These are phyloP conservation scores for Centropus unirufus DNA, from an alignment of 2,113 vertebrate genomes.

Conservation along the genomic window DNA sequence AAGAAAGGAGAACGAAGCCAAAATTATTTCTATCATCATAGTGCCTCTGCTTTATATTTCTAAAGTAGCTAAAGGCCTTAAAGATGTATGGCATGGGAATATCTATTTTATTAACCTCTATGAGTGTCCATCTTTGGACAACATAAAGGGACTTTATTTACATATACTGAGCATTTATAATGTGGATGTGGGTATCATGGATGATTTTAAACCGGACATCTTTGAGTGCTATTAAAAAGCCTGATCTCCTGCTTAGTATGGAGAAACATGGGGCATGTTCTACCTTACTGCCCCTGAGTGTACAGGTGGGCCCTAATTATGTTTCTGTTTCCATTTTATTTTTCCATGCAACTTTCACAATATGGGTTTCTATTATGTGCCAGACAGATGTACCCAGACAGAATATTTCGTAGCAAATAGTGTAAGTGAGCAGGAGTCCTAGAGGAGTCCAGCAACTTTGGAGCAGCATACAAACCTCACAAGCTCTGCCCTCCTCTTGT, in stretches of 20 bases:
- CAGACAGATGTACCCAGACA: not conserved
- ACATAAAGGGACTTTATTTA: not conserved
- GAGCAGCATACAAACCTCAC: not conserved
- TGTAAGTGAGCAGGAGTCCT: slow-evolving; percentile 1
- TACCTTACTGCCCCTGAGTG: not conserved
- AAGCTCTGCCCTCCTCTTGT: not conserved
- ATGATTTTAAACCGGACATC: not conserved
- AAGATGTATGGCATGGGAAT: not conserved
- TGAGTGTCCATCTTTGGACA: not conserved
- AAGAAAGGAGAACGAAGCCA: not conserved
- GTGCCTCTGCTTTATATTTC: not conserved
- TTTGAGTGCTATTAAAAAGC: not conserved
- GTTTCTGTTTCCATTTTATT: not conserved
- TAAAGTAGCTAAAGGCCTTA: not conserved
- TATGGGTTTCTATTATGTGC: accelerated
- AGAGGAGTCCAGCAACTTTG: not conserved
- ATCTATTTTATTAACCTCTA: accelerated
- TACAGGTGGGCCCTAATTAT: not conserved
- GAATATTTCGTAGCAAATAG: not conserved
- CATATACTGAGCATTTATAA: accelerated
- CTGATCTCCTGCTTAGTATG: not conserved
- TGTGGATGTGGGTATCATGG: not conserved
- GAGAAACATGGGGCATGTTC: not conserved
- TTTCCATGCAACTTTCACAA: not conserved
- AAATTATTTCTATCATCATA: not conserved